phyloP scores from a whole-genome alignment of 1,140 invertebrate genomes.

The Listronotus bonariensis region DNA sequence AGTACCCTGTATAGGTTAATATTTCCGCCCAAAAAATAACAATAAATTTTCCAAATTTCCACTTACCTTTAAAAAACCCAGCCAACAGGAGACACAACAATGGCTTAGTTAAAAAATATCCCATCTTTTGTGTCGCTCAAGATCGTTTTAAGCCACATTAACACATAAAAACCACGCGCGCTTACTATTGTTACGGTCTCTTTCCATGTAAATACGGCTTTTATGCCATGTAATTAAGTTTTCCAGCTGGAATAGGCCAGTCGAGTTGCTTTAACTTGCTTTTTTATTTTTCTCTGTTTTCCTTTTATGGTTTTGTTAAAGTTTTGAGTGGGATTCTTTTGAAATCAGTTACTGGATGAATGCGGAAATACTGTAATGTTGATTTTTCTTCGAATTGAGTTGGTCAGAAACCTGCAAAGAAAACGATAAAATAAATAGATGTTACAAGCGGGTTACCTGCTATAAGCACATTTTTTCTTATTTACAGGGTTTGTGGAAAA shows the following conservation, averaged over 20 bases:
- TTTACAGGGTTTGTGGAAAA: too few relatives aligned
- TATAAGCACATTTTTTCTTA: too few relatives aligned
- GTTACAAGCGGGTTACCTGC: too few relatives aligned
- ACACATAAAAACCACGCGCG: slow-evolving; percentile 29
- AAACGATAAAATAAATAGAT: too few relatives aligned
- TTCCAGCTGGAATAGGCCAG: slow-evolving; percentile 26
- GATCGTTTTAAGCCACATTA: slow-evolving; percentile 28
- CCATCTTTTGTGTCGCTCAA: slow-evolving; percentile 22
- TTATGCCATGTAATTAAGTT: slow-evolving; percentile 31
- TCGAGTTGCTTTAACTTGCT: neutral
- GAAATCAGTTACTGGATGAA: too few relatives aligned
- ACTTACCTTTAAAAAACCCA: slow-evolving; percentile 23
- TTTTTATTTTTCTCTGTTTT: slow-evolving; percentile 16
- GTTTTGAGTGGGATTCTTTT: neutral
- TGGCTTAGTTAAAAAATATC: slow-evolving; percentile 25
- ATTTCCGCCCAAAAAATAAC: too few relatives aligned
- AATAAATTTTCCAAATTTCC: too few relatives aligned
- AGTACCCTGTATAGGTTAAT: too few relatives aligned
- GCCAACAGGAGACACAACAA: slow-evolving; percentile 15
- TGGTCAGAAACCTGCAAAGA: too few relatives aligned
- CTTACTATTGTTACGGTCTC: slow-evolving; percentile 27
- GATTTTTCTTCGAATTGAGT: too few relatives aligned
- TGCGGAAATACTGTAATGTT: too few relatives aligned
- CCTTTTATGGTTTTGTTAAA: slow-evolving; percentile 15
- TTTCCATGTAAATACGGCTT: slow-evolving; percentile 33